A percentile compares a stretch with the other conserved stretches of the same genome.
Evolutionary conservation across 2,113 vertebrate species (phyloP).

Genomic region (Siniperca chuatsi): DNA sequence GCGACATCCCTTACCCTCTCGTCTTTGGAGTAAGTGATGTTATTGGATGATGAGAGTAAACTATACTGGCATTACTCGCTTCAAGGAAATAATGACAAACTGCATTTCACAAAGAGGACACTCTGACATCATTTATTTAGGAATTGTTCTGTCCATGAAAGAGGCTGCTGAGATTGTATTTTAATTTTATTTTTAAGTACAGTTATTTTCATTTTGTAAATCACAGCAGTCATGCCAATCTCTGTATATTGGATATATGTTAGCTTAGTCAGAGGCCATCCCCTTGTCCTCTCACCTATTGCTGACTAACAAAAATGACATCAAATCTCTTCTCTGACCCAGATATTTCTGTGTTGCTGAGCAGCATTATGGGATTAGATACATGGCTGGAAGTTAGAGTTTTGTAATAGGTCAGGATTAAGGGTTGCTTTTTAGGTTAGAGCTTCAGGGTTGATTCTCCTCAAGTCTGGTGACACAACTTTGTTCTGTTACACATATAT

Average conservation of each 20-base stretch:
- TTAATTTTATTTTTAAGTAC: neutral
- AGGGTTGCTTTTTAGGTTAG: constrained; percentile 36
- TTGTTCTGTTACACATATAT: neutral
- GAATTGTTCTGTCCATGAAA: neutral
- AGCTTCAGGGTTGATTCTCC: neutral
- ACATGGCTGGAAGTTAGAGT: constrained; percentile 29
- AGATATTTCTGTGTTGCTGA: constrained; percentile 23
- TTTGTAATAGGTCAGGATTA: constrained; percentile 49
- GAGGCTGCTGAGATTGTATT: neutral
- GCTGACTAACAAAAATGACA: constrained; percentile 14
- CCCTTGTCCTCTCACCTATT: constrained; percentile 19
- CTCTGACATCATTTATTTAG: neutral
- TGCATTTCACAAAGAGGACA: neutral
- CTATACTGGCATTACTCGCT: neutral
- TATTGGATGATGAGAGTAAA: neutral
- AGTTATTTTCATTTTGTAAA: neutral
- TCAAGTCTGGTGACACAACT: neutral
- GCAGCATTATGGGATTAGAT: constrained; percentile 52
- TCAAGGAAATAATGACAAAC: neutral
- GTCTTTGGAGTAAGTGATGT: neutral
- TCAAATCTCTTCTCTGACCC: constrained; percentile 40
- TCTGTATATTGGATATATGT: neutral
- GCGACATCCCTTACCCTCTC: neutral
- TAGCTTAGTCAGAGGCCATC: neutral
- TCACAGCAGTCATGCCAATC: neutral